phyloP scores from a whole-genome alignment of 2,113 vertebrate genomes.

The Jacana jacana region DNA sequence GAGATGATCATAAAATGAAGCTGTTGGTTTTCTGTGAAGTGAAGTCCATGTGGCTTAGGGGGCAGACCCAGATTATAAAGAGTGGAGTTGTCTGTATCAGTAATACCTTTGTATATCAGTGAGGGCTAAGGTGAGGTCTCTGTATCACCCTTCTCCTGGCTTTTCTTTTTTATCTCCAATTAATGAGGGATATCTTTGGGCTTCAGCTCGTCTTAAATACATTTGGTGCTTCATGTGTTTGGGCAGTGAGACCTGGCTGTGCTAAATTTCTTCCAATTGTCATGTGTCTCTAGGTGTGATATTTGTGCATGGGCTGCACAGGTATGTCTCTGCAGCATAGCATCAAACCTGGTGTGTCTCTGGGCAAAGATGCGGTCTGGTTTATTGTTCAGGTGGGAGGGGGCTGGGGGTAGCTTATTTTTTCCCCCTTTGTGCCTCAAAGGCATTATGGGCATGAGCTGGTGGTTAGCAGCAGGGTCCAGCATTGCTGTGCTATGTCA shows the following conservation, averaged over 20 bases:
- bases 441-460: neutral
- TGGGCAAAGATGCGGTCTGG: neutral
- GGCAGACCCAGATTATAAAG: neutral
- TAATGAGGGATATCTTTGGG: neutral
- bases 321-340: neutral
- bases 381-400: neutral
- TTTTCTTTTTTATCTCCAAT: neutral
- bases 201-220: neutral
- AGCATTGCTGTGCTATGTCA: neutral
- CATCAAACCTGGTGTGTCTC: neutral
- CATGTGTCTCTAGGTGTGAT: rapidly evolving
- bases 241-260: neutral
- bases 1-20: neutral
- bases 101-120: neutral
- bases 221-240: neutral
- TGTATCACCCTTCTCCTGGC: neutral
- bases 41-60: neutral
- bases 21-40: neutral
- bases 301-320: neutral
- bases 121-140: neutral
- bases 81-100: neutral
- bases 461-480: neutral
- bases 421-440: neutral
- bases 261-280: neutral
- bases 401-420: neutral